A percentile compares a stretch with the other conserved stretches of the same genome.
These are phyloP conservation scores for Oxycera nigricornis DNA, from an alignment of 2,888 invertebrate genomes.

Conservation along the genomic window DNA sequence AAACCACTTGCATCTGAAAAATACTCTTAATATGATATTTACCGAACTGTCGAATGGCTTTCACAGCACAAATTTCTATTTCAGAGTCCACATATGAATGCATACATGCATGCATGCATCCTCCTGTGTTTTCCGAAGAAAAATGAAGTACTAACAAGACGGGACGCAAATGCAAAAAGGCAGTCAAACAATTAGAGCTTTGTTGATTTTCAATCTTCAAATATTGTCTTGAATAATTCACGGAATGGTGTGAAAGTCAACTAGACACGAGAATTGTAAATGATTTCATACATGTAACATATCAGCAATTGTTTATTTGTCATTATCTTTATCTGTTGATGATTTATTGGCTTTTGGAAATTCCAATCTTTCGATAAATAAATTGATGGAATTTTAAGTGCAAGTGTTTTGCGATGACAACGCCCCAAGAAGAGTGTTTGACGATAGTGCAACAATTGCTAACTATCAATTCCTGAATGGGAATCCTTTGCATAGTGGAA, in stretches of 20 bases:
- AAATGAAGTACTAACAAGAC: too few species aligned
- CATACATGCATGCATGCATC: too few species aligned
- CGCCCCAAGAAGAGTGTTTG: too few species aligned
- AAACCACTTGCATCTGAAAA: too few species aligned
- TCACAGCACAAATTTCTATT: too few species aligned
- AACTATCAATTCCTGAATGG: not conserved
- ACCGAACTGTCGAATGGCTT: too few species aligned
- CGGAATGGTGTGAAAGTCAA: not conserved
- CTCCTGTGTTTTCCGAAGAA: too few species aligned
- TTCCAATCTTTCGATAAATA: not conserved
- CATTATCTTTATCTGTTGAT: not conserved
- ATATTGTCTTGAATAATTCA: not conserved
- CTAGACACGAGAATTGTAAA: not conserved
- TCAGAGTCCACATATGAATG: too few species aligned
- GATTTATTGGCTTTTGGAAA: not conserved
- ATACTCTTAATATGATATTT: too few species aligned
- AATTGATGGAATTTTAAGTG: not conserved
- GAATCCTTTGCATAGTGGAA: not conserved
- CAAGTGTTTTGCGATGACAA: not conserved
- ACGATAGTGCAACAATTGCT: too few species aligned
- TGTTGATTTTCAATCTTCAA: slow-evolving; percentile 3
- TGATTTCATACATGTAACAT: not conserved
- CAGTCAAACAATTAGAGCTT: too few species aligned
- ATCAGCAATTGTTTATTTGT: not conserved
- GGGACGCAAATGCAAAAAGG: too few species aligned